Evolutionary conservation across 2,888 invertebrate genomes (phyloP), one percentile per base, ranked within the genome.

Genomic region (Xylota sylvarum): DNA sequence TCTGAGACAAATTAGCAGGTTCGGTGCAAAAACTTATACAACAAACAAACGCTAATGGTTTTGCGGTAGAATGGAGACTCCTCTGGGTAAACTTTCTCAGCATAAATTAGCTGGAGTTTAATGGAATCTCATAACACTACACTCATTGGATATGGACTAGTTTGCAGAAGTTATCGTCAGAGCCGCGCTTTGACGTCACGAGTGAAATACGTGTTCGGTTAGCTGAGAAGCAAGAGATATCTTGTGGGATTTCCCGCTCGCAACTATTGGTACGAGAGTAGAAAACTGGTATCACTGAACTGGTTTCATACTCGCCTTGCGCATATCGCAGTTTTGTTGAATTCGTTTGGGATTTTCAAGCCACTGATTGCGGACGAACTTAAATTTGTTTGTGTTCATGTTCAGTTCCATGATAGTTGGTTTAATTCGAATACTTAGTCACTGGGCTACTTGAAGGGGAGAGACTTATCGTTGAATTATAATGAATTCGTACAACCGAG

Each of bases 231-330:
- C n/a, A 4, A 55, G 19, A 14, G 5, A 9, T 40, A 19, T 30
- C 30, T 19, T n/a, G 32, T 74, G 74, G 74, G 74, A 43, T 64
- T 74, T 74, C 64, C 74, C 74, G 64, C 50, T 1, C 17, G 7
- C 48, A 50, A 9, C 65, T 46, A 64, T 9, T 19, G 5, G 30
- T 17, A 27, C 46, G 30, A 23, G 62, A 35, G 35, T 40, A 14
- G 43, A 14, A 5, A 48, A 17, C 6, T 17, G 32, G 30, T 52
- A 10, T 64, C 40, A 32, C 30, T 23, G 43, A 43, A 74, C 74
- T 46, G 55, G 64, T 55, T 74, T 64, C 32, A 9, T 30, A 55
- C 23, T 64, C 30, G 19, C 43, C 52, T 6, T 19, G 23, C 9
- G 23, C n/a, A 50, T 62, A 46, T 17, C 64, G 46, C n/a, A 17